Evolutionary conservation across 2,797 vertebrate species (phyloP).

Genomic region (Xenentodon cancila): DNA sequence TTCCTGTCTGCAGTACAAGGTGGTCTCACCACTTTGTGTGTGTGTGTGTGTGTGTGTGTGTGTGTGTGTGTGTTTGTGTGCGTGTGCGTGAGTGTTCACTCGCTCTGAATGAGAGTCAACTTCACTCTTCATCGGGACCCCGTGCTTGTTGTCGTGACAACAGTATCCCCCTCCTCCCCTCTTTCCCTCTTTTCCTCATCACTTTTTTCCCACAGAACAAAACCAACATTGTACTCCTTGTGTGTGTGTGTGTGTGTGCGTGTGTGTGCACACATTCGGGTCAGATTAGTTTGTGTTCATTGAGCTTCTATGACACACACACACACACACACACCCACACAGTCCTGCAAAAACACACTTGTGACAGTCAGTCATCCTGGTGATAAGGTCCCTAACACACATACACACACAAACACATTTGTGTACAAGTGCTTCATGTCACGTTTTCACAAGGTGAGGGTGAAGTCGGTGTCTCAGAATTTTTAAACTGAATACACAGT

Average conservation of each 20-base stretch:
- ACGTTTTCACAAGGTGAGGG: conserved; percentile 33
- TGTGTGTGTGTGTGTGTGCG: conserved; percentile 36
- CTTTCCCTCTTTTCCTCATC: conserved; percentile 49
- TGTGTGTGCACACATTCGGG: conserved; percentile 59
- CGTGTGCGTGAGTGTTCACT: conserved; percentile 13
- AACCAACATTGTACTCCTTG: conserved; percentile 65
- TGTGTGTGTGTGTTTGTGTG: too few relatives aligned
- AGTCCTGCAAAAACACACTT: conserved; percentile 13
- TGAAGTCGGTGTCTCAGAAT: not conserved
- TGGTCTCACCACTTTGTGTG: conserved; percentile 52
- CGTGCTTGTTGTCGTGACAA: conserved; percentile 52
- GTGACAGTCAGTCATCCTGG: conserved; percentile 16
- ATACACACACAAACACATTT: conserved; percentile 34
- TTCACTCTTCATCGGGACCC: conserved; percentile 51
- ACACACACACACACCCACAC: conserved; percentile 22
- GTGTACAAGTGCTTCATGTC: conserved; percentile 21
- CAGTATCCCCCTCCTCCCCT: conserved; percentile 21
- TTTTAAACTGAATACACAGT: not conserved
- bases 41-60: not conserved
- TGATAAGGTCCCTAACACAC: conserved; percentile 38
- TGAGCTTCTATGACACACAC: conserved; percentile 34
- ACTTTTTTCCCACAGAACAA: conserved; percentile 69
- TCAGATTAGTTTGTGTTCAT: conserved; percentile 75
- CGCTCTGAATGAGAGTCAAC: conserved; percentile 31
- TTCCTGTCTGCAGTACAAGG: conserved; percentile 72